phyloP scores from a whole-genome alignment of 2,113 vertebrate genomes.

The Dascyllus trimaculatus region DNA sequence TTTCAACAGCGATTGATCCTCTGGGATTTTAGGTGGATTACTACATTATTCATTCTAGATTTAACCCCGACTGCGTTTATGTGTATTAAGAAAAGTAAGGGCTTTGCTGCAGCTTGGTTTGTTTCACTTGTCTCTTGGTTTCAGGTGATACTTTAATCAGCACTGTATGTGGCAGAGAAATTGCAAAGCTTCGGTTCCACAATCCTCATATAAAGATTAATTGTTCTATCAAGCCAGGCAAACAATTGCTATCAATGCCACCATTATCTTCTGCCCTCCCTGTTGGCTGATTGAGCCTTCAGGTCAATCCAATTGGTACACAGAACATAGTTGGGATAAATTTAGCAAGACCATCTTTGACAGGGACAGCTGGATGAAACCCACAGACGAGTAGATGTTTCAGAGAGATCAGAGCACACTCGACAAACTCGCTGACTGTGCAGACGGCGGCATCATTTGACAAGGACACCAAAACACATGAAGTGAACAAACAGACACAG shows the following conservation, averaged over 20 bases:
- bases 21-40: slow-evolving; percentile 56
- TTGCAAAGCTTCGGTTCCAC: slow-evolving; percentile 36
- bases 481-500: slow-evolving; percentile 54
- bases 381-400: slow-evolving; percentile 5
- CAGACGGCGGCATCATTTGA: slow-evolving; percentile 41
- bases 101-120: slow-evolving; percentile 36
- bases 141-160: slow-evolving; percentile 55
- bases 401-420: slow-evolving; percentile 18
- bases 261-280: slow-evolving; percentile 48
- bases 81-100: slow-evolving; percentile 36
- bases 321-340: slow-evolving; percentile 12
- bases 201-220: slow-evolving; percentile 40
- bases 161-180: slow-evolving; percentile 25
- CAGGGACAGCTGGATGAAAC: slow-evolving; percentile 24
- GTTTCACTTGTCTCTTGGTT: slow-evolving; percentile 29
- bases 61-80: slow-evolving; percentile 47
- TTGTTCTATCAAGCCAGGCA: slow-evolving; percentile 46
- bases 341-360: slow-evolving; percentile 14
- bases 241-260: slow-evolving; percentile 58
- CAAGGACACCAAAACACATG: slow-evolving; percentile 58
- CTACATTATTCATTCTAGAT: slow-evolving; percentile 42
- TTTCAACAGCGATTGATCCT: slow-evolving; percentile 41
- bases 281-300: slow-evolving; percentile 33
- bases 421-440: slow-evolving; percentile 34
- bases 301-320: slow-evolving; percentile 47